A percentile compares a stretch with the other conserved stretches of the same genome.
Conservation (phyloP, 2,113 vertebrate genomes). For the Amphiprion ocellaris region DNA sequence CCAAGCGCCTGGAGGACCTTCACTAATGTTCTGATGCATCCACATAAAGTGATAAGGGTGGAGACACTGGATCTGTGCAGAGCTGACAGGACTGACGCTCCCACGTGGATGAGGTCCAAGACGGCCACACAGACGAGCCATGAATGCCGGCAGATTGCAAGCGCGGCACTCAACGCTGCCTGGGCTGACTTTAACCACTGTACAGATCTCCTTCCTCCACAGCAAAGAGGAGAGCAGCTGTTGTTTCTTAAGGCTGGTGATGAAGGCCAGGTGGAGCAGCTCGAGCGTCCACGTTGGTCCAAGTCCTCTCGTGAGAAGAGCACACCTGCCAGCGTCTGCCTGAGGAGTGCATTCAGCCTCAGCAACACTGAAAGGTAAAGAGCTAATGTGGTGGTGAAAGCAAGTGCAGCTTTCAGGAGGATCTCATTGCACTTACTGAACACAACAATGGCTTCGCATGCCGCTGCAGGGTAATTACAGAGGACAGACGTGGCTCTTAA, state of each 20-base stretch:
- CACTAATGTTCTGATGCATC: neutral
- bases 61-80: constrained; percentile 9
- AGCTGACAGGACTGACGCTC: neutral
- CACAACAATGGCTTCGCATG: constrained; percentile 31
- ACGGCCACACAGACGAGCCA: constrained; percentile 1
- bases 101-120: constrained; percentile 11
- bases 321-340: constrained; percentile 22
- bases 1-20: constrained; percentile 3
- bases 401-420: constrained; percentile 49
- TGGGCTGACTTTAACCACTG: neutral
- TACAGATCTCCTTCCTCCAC: neutral
- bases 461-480: constrained; percentile 26
- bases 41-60: constrained; percentile 5
- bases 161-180: neutral
- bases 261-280: constrained; percentile 34
- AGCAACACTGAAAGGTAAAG: constrained; percentile 56
- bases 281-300: neutral
- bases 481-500: neutral
- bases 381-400: constrained; percentile 34
- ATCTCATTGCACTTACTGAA: constrained; percentile 48
- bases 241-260: neutral
- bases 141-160: constrained; percentile 11
- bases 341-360: constrained; percentile 52
- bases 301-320: neutral
- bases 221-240: constrained; percentile 3